Evolutionary conservation across 2,888 invertebrate genomes (phyloP).

Genomic region (Nineta flava): DNA sequence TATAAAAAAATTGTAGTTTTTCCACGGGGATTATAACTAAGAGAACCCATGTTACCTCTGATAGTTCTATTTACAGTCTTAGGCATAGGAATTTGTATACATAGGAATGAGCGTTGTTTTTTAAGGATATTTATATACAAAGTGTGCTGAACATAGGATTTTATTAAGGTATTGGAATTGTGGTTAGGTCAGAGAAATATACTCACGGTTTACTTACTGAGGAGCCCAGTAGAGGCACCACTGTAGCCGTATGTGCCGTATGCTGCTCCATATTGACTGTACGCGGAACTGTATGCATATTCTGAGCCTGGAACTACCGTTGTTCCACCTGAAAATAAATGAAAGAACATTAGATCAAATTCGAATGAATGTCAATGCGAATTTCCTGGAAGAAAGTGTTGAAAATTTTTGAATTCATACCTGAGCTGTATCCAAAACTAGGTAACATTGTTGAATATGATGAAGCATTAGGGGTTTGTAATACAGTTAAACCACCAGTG

Average conservation of each 20-base stretch:
- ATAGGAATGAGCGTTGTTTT: background rate
- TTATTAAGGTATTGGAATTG: background rate
- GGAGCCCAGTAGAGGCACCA: slow-evolving; percentile 46
- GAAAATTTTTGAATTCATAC: slow-evolving; percentile 19
- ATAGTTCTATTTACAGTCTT: too few relatives aligned
- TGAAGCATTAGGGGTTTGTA: slow-evolving; percentile 41
- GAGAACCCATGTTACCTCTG: too few relatives aligned
- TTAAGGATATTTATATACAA: background rate
- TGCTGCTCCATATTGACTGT: slow-evolving; percentile 60
- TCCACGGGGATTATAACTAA: too few relatives aligned
- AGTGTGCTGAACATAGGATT: background rate
- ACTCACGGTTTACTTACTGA: slow-evolving; percentile 55
- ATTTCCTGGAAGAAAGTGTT: too few relatives aligned
- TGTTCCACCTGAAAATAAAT: slow-evolving; percentile 36
- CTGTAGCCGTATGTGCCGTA: slow-evolving; percentile 48
- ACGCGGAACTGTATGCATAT: slow-evolving; percentile 57
- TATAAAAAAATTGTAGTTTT: too few relatives aligned
- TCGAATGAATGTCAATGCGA: too few relatives aligned
- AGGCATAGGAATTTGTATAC: too few relatives aligned
- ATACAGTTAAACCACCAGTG: slow-evolving; percentile 25
- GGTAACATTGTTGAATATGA: slow-evolving; percentile 48
- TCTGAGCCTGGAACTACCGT: slow-evolving; percentile 44
- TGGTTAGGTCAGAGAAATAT: slow-evolving; percentile 20
- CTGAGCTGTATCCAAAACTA: slow-evolving; percentile 54
- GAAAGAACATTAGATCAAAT: background rate